Evolutionary conservation across 2,888 invertebrate genomes (phyloP).

Genomic region (Neocrepidodera transversa): DNA sequence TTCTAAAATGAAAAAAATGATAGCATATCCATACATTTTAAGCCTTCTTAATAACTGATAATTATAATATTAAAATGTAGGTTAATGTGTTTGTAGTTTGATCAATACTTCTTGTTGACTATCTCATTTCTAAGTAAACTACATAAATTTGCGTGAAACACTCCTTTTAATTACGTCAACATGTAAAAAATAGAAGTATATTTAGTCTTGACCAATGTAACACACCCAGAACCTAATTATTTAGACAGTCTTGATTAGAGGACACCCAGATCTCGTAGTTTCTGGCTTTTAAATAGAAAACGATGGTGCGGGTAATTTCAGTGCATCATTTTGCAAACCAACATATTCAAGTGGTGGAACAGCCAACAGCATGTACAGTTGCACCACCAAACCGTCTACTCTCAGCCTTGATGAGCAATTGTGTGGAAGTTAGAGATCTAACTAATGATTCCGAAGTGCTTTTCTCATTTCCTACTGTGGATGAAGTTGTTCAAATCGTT

Average conservation of each 20-base stretch:
- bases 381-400: constrained; percentile 67
- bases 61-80: constrained; percentile 4
- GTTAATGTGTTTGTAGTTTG: constrained; percentile 15
- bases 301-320: constrained; percentile 73
- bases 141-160: constrained; percentile 25
- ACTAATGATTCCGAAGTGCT: constrained; percentile 59
- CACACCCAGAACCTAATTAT: constrained; percentile 7
- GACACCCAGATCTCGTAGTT: not conserved
- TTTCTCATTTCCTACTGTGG: constrained; percentile 77
- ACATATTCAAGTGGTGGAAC: constrained; percentile 70
- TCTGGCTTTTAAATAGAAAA: not conserved
- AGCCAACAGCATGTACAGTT: constrained; percentile 70
- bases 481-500: constrained; percentile 70
- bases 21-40: too few relatives aligned
- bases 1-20: too few relatives aligned
- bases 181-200: constrained; percentile 14
- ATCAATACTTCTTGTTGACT: constrained; percentile 30
- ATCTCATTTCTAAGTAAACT: constrained; percentile 25
- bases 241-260: not conserved
- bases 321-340: constrained; percentile 74
- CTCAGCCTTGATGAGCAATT: constrained; percentile 67
- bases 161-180: constrained; percentile 30
- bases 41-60: too few relatives aligned
- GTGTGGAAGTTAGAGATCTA: constrained; percentile 68
- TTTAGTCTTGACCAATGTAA: not conserved